A percentile compares a stretch with the other conserved stretches of the same genome.
Evolutionary conservation across 2,797 vertebrate genomes (phyloP).

Genomic region (Podargus strigoides): DNA sequence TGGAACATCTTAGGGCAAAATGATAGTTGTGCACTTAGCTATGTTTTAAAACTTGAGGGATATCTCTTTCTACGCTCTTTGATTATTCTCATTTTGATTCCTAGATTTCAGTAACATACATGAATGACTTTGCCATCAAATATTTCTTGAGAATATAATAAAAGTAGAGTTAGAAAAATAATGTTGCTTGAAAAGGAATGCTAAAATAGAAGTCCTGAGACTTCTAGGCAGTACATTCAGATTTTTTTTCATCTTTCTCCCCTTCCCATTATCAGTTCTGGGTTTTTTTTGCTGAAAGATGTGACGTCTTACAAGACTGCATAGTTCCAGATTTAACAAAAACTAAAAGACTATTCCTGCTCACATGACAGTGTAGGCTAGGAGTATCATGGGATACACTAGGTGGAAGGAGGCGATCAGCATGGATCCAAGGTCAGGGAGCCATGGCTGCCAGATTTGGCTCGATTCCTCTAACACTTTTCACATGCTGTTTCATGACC

Average conservation of each 20-base stretch:
- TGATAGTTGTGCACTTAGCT: background rate
- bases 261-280: background rate
- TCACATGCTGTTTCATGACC: background rate
- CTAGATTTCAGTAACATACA: background rate
- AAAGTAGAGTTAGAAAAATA: background rate
- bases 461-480: background rate
- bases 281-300: background rate
- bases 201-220: background rate
- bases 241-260: background rate
- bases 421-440: background rate
- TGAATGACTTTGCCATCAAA: background rate
- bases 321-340: background rate
- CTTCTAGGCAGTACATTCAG: background rate
- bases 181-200: background rate
- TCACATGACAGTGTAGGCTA: background rate
- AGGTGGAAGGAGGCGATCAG: background rate
- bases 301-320: background rate
- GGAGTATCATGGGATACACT: background rate
- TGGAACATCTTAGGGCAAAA: background rate
- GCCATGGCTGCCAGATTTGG: accelerated
- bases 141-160: background rate
- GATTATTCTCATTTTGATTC: background rate
- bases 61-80: background rate
- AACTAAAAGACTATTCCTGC: background rate
- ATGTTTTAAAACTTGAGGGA: background rate